These are phyloP conservation scores for Lasioglossum pauxillum DNA, from an alignment of 2,888 invertebrate genomes.

Conservation along the genomic window DNA sequence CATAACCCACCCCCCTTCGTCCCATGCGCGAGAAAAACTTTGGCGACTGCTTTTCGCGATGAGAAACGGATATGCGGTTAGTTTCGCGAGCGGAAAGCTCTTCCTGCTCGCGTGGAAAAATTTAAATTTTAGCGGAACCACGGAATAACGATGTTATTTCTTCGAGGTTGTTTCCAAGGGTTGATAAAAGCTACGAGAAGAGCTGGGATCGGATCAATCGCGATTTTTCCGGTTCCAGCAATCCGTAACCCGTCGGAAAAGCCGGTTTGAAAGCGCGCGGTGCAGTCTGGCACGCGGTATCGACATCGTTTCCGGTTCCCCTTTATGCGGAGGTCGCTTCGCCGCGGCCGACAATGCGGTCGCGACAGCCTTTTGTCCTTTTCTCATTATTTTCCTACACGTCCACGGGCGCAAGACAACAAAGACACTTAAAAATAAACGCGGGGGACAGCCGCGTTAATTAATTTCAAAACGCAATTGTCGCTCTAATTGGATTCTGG, in stretches of 20 bases:
- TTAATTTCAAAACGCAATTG: slow-evolving; percentile 45
- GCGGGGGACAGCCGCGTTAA: slow-evolving; percentile 24
- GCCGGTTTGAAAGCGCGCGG: background rate
- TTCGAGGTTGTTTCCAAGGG: too few relatives aligned
- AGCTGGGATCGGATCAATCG: slow-evolving; percentile 26
- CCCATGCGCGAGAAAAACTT: slow-evolving; percentile 13
- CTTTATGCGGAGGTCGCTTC: slow-evolving; percentile 44
- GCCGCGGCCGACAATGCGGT: slow-evolving; percentile 54
- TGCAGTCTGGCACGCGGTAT: slow-evolving; percentile 32
- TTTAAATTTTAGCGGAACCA: background rate
- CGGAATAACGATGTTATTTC: background rate
- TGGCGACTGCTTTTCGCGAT: background rate
- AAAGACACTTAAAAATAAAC: slow-evolving; percentile 47
- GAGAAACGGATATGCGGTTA: background rate
- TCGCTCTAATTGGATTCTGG: slow-evolving; percentile 29
- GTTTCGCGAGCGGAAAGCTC: background rate
- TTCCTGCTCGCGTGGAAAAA: background rate
- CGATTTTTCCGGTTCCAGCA: slow-evolving; percentile 61
- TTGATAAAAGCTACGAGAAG: background rate
- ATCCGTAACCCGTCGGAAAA: slow-evolving; percentile 69
- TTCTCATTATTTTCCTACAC: slow-evolving; percentile 58
- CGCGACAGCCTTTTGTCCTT: slow-evolving; percentile 38
- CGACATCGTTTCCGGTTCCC: slow-evolving; percentile 57
- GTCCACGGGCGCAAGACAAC: slow-evolving; percentile 13
- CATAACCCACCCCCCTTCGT: background rate